A percentile compares a stretch with the other conserved stretches of the same genome.
phyloP scores from a whole-genome alignment of 2,888 invertebrate genomes.

The Rhaphigaster nebulosa region DNA sequence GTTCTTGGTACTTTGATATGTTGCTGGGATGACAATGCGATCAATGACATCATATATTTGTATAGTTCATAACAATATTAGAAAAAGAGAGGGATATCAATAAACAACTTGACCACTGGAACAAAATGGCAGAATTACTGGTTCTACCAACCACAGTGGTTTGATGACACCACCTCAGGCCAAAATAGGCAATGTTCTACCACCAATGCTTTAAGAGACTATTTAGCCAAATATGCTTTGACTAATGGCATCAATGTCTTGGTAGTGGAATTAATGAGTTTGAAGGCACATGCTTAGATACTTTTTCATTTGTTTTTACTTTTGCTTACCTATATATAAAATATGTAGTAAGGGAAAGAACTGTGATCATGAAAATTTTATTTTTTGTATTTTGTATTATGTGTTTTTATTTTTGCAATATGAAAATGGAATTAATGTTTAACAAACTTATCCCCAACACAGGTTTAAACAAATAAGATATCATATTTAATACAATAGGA shows the following conservation, averaged over 20 bases:
- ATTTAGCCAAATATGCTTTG: slow-evolving; percentile 63
- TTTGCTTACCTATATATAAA: too few relatives aligned
- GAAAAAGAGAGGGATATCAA: too few relatives aligned
- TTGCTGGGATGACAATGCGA: slow-evolving; percentile 62
- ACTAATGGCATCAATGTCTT: slow-evolving; percentile 61
- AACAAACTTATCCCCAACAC: too few relatives aligned
- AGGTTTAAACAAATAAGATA: too few relatives aligned
- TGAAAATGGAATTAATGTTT: too few relatives aligned
- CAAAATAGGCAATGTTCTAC: slow-evolving; percentile 57
- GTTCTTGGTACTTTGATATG: slow-evolving; percentile 64
- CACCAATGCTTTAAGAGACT: slow-evolving; percentile 60
- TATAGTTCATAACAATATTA: slow-evolving; percentile 64
- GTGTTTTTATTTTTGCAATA: too few relatives aligned
- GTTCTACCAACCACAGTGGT: slow-evolving; percentile 9
- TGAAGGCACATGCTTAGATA: neutral
- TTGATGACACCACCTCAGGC: slow-evolving; percentile 32
- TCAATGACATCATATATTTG: slow-evolving; percentile 64
- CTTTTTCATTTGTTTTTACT: too few relatives aligned
- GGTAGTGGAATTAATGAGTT: slow-evolving; percentile 63
- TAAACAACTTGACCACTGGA: neutral
- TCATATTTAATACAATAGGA: too few relatives aligned
- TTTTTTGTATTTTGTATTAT: too few relatives aligned
- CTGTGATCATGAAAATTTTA: too few relatives aligned
- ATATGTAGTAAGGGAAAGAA: too few relatives aligned
- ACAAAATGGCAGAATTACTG: neutral